Base-by-base conservation (phyloP, 2,797 vertebrate genomes). In the Rhinichthys osculus region DNA sequence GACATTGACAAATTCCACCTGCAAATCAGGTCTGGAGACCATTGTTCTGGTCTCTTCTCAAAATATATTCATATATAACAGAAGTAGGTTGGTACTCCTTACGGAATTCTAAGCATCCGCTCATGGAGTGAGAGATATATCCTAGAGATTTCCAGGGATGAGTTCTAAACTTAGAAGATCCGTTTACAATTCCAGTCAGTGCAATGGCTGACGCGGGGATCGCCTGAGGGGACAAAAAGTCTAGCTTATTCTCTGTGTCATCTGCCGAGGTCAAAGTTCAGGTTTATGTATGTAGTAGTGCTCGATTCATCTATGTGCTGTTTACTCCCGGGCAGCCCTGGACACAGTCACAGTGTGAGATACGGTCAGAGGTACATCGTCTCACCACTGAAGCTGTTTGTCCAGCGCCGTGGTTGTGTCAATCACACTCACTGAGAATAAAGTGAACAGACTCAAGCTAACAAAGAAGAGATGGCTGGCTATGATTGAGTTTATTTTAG, bases 1-100 rank as follows among this genome's bases (percentile, higher is more conserved):
- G 94, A 95, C 94, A 95, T 82, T 94, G 95, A 95, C 90, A 93
- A 95, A 95, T 94, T 76, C 78, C 76, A 88, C 71, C 89, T 30
- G 2, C 86, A 85, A 86, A 85, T 92, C 88, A 89, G 89, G 91
- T 91, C 77, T 90, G 72, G 85, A 82, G 9, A 88, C 90, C 85
- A 94, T 93, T 95, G 92, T 94, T 94, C 90, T 86, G 87, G 91
- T 90, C 78, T 91, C 91, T 85, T 80, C 82, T 66, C 87, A 74
- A 90, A 89, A 92, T 91, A 85, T 9, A 87, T 72, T 76, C 87
- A 84, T 44, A 90, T 69, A 59, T 67, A 89, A 54, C 82, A 86
- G 83, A 95, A 94, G 47, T 94, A 85, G 95, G 95, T 93, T 94
- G 93, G 88, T 92, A 91, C 89, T 92, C 91, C 92, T 91, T 81